Conservation (phyloP, 2,888 invertebrate species). For the Crioceris asparagi region DNA sequence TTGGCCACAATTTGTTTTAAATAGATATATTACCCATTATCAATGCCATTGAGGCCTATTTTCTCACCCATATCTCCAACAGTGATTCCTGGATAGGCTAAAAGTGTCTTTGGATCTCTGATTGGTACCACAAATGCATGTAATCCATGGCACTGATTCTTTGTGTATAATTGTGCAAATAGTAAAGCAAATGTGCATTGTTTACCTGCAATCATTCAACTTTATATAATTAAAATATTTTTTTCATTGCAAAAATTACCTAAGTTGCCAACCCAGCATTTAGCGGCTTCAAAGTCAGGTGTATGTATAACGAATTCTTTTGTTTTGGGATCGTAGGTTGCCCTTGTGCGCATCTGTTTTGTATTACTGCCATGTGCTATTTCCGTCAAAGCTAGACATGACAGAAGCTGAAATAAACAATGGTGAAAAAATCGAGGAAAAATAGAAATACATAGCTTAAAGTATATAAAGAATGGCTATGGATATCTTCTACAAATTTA, state of each 20-base stretch:
- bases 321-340: constrained; percentile 68
- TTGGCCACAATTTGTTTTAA: too few species aligned
- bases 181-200: constrained; percentile 78
- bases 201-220: constrained; percentile 49
- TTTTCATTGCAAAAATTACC: constrained; percentile 30
- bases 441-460: background rate
- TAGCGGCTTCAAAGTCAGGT: constrained; percentile 90
- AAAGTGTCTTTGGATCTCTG: constrained; percentile 63
- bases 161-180: constrained; percentile 82
- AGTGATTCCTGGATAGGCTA: constrained; percentile 71
- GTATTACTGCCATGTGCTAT: constrained; percentile 92
- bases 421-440: constrained; percentile 3
- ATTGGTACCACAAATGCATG: constrained; percentile 86
- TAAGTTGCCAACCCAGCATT: constrained; percentile 93
- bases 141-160: constrained; percentile 70
- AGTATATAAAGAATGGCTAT: too few species aligned
- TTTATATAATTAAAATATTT: background rate
- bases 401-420: constrained; percentile 46
- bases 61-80: constrained; percentile 92
- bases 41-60: constrained; percentile 81
- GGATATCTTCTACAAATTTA: too few species aligned
- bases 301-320: constrained; percentile 81
- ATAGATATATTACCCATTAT: constrained; percentile 79
- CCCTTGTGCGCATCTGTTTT: constrained; percentile 80
- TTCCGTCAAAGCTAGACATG: constrained; percentile 87